Base-by-base conservation (phyloP, 2,113 vertebrate species). In the Corydoras sp. region DNA sequence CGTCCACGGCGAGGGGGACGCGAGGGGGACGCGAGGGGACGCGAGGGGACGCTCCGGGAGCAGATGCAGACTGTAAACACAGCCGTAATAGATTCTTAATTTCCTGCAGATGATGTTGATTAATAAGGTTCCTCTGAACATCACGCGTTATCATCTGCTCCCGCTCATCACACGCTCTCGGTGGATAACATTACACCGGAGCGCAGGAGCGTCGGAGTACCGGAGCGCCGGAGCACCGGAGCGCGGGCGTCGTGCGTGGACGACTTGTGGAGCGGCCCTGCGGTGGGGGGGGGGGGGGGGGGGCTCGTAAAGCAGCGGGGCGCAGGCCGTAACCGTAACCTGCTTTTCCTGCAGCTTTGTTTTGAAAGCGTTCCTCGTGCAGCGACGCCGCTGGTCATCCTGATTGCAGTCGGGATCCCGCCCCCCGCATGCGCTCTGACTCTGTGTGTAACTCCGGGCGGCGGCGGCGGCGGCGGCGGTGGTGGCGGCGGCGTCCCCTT, bases 361-460 rank as follows among this genome's bases (percentile, higher is more conserved):
- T 53, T 53, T 56, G 6, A 56, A 14, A 14, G 14, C 14, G 4
- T 7, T 15, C 54, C 4, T 56, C 54, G n/a, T 7, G 6, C 54
- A 3, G 54, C 13, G 6, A n/a, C 3, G 3, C 1, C 6, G 13
- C 54, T 3, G 54, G 3, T n/a, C 14, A 2, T 56, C 54, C 54
- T 56, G 54, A 56, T 56, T 56, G 14, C 12, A 53, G 51, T 53
- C 5, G 7, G 7, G 35, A 43, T 5, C 35, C 7, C 7, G 35
- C 35, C 35, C 35, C 35, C 35, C 2, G 4, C 35, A 43, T 43
- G 35, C 5, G 5, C 9, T 53, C 12, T 3, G 51, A 4, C 61
- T 74, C 68, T 68, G 72, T 68, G 58, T 30, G 35, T 74, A 74
- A 74, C 68, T 74, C 68, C 59, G 62, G 72, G 32, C 64, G 55